Conservation (phyloP, 2,888 invertebrate species). For the Ametastegia equiseti region DNA sequence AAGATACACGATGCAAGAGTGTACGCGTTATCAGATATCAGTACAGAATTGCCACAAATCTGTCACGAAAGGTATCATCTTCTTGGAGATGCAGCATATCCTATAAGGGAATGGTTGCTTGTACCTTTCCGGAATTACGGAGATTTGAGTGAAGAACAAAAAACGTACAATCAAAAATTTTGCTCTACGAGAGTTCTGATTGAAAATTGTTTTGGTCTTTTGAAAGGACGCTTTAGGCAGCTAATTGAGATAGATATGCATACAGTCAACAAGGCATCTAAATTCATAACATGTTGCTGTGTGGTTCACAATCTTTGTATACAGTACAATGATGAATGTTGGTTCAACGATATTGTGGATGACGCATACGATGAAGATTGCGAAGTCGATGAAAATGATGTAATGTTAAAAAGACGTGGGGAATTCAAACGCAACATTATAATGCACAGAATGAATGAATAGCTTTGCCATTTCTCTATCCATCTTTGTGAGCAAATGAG, state of each 20-base stretch:
- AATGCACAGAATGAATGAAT: not conserved
- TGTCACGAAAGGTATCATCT: conserved; percentile 51
- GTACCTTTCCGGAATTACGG: conserved; percentile 63
- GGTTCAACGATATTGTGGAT: not conserved
- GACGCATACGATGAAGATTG: not conserved
- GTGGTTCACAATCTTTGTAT: conserved; percentile 30
- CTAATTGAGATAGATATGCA: conserved; percentile 52
- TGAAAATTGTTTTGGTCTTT: conserved; percentile 62
- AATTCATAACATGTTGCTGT: conserved; percentile 50
- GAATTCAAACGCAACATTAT: not conserved
- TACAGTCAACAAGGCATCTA: conserved; percentile 38
- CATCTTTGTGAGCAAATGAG: no score
- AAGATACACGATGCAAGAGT: conserved; percentile 60
- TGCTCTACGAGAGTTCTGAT: conserved; percentile 60
- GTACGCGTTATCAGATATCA: conserved; percentile 55
- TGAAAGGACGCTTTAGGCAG: conserved; percentile 63
- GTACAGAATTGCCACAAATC: conserved; percentile 47
- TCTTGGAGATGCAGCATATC: conserved; percentile 63
- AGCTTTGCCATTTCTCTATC: no score
- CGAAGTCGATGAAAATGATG: not conserved
- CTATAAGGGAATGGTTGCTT: conserved; percentile 56
- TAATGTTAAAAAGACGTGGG: not conserved
- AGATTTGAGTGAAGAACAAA: conserved; percentile 59
- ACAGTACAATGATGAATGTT: not conserved
- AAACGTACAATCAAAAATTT: conserved; percentile 61